Conservation (phyloP, 1,140 invertebrate genomes). For the Brachionus paranguensis region DNA sequence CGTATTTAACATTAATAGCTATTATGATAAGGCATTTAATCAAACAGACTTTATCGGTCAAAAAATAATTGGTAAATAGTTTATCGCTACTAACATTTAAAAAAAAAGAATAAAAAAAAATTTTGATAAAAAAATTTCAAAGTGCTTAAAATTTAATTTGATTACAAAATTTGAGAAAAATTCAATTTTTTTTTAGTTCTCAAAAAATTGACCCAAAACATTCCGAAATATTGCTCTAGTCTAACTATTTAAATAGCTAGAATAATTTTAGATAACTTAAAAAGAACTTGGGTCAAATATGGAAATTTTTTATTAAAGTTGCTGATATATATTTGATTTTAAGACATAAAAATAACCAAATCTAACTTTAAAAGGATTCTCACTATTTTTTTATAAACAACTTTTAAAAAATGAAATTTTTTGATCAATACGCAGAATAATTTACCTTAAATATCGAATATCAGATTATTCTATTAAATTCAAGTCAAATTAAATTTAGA, state of each 20-base stretch:
- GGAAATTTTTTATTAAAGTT: background rate
- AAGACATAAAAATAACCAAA: background rate
- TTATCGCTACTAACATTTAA: background rate
- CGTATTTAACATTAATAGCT: background rate
- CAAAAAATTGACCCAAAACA: no score
- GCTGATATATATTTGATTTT: background rate
- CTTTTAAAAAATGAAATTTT: background rate
- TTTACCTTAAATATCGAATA: background rate
- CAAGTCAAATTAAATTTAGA: background rate
- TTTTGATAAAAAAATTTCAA: background rate
- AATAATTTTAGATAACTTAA: no score
- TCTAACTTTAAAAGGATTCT: background rate
- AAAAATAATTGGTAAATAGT: background rate
- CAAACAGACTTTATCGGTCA: background rate
- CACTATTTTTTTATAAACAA: background rate
- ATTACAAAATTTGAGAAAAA: no score
- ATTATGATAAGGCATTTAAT: background rate
- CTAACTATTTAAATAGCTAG: no score
- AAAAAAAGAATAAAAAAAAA: background rate
- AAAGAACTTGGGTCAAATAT: background rate
- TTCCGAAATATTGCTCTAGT: no score
- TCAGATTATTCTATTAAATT: background rate
- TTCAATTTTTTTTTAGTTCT: no score
- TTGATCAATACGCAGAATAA: background rate
- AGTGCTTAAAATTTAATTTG: no score